Evolutionary conservation across 2,888 invertebrate species (phyloP), one percentile per base, ranked within the genome.

Genomic region (Brachyopa scutellaris): DNA sequence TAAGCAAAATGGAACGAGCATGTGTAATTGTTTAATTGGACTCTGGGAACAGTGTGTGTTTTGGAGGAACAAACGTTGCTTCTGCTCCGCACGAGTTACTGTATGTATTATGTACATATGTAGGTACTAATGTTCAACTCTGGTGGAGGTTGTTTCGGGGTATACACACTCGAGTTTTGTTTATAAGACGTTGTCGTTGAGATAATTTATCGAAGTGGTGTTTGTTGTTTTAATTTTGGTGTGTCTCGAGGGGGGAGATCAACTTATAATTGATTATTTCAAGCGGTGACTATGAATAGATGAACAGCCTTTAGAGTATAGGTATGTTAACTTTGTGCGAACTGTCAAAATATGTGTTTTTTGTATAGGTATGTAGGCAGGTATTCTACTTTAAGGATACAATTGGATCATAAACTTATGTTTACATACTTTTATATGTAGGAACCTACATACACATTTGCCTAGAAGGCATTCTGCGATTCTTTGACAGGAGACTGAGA

Each of bases 21-120:
- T 67, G 78, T 73, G 61, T 66, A 78, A 78, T 78, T 78, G 72
- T 79, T 79, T 66, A 79, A 79, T 79, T 79, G 79, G 40, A 67
- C 53, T 38, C 42, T 21, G 19, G 33, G 64, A 70, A 70, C 40
- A 31, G 53, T 45, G 64, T 49, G 49, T 57, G 29, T n/a, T 21
- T 70, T 23, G 4, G 7, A 23, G 26, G 21, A 38, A 19, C 2
- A 11, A 19, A 36, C 33, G 57, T 21, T 51, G 53, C 31, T 69
- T 36, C 53, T 59, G 40, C 64, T 78, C 31, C 45, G 21, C 31
- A 6, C 19, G 19, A 40, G n/a, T n/a, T n/a, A n/a, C n/a, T 31
- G 13, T 42, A 7, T 47, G 19, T n/a, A 45, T 2, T 19, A 6
- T 11, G 17, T 42, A n/a, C n/a, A n/a, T n/a, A n/a, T n/a, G 51